phyloP scores from a whole-genome alignment of 2,797 vertebrate genomes.

The Onychomys torridus region DNA sequence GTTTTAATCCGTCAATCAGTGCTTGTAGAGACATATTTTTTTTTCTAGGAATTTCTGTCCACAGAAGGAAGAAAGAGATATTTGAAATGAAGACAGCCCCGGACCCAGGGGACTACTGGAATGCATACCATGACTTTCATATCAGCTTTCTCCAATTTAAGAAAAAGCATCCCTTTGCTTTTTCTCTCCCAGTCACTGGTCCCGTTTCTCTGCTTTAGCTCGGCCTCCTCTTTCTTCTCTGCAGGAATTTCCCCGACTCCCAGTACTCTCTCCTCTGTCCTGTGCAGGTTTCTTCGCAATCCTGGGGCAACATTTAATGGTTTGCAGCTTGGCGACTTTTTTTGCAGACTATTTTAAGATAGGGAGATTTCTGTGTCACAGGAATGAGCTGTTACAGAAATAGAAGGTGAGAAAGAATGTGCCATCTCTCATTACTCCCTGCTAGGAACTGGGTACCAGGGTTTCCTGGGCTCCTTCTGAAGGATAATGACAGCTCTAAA shows the following conservation, averaged over 20 bases:
- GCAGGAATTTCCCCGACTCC: constrained; percentile 57
- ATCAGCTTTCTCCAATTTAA: not conserved
- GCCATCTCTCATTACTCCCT: not conserved
- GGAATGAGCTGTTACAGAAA: constrained; percentile 55
- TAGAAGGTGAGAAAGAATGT: constrained; percentile 49
- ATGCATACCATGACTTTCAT: not conserved
- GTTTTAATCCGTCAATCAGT: not conserved
- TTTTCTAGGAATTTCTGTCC: not conserved
- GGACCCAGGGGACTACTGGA: not conserved
- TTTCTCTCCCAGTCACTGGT: constrained; percentile 11
- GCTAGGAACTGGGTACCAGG: not conserved
- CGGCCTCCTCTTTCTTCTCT: constrained; percentile 21
- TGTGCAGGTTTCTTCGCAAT: constrained; percentile 52
- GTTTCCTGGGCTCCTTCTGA: not conserved
- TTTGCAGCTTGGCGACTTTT: constrained; percentile 59
- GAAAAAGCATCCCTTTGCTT: not conserved
- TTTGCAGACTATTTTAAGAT: constrained; percentile 68
- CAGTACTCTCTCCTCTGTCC: not conserved
- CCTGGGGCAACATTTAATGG: constrained; percentile 57
- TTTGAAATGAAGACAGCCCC: not conserved
- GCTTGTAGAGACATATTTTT: not conserved
- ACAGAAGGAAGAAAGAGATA: not conserved
- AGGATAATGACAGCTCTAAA: not conserved
- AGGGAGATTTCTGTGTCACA: constrained; percentile 60
- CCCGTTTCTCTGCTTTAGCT: constrained; percentile 41